These are phyloP conservation scores for Corythaeola cristata DNA, from an alignment of 2,113 vertebrate species.

Conservation along the genomic window DNA sequence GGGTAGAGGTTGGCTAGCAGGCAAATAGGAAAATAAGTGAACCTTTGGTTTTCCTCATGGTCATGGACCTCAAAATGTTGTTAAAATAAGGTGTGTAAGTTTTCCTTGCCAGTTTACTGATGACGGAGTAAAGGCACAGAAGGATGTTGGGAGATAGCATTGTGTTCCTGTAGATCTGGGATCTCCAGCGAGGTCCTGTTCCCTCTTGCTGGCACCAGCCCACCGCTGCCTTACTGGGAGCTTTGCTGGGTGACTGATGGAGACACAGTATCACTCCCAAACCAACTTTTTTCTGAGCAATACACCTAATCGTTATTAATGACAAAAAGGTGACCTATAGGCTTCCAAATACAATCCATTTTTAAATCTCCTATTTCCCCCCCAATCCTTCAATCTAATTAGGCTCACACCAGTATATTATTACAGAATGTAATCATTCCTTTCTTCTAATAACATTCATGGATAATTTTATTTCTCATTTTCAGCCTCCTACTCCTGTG, in stretches of 20 bases:
- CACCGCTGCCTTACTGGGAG: neutral
- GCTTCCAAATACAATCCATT: conserved; percentile 61
- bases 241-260: neutral
- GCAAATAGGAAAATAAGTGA: neutral
- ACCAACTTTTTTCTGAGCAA: conserved; percentile 18
- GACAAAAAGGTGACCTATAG: conserved; percentile 69
- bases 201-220: neutral
- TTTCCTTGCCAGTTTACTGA: rapidly evolving
- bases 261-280: neutral
- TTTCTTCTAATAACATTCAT: conserved; percentile 84
- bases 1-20: neutral
- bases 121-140: neutral
- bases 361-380: conserved; percentile 65
- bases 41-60: neutral
- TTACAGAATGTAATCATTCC: conserved; percentile 82
- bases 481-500: conserved; percentile 80
- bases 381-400: conserved; percentile 83
- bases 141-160: rapidly evolving
- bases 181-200: neutral
- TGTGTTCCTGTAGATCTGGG: neutral
- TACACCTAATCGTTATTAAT: conserved; percentile 28
- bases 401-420: conserved; percentile 84
- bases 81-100: rapidly evolving
- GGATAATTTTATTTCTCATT: conserved; percentile 84
- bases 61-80: neutral